Conservation (phyloP, 2,797 vertebrate species). For the Apodemus agrarius region DNA sequence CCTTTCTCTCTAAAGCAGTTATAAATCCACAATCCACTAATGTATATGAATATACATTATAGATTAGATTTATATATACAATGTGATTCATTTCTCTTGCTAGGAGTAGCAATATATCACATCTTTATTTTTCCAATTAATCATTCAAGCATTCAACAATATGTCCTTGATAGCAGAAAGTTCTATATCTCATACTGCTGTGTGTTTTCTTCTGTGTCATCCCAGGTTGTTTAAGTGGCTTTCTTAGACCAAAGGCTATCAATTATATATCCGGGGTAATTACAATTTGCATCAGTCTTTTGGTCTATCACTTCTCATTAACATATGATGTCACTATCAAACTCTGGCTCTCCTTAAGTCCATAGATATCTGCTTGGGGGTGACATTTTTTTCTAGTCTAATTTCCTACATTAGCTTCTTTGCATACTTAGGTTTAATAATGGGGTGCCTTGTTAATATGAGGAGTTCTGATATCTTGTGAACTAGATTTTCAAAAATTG, state of each 20-base stretch:
- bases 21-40: constrained; percentile 70
- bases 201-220: neutral
- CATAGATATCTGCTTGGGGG: neutral
- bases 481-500: neutral
- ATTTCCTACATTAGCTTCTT: neutral
- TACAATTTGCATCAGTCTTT: neutral
- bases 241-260: constrained; percentile 4
- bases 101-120: constrained; percentile 50
- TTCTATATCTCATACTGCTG: neutral
- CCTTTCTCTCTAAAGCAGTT: constrained; percentile 53
- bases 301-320: neutral
- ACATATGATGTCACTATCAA: neutral
- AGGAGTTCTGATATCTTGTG: neutral
- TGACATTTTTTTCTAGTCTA: neutral
- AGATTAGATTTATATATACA: constrained; percentile 70
- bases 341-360: neutral
- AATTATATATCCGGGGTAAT: constrained; percentile 38
- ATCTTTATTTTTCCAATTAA: constrained; percentile 48
- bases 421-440: neutral
- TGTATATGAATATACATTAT: constrained; percentile 72
- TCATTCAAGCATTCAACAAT: constrained; percentile 50
- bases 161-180: constrained; percentile 26
- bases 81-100: constrained; percentile 58
- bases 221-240: neutral
- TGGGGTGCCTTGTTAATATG: neutral